Evolutionary conservation across 2,797 vertebrate species (phyloP).

Genomic region (Acanthis flammea): DNA sequence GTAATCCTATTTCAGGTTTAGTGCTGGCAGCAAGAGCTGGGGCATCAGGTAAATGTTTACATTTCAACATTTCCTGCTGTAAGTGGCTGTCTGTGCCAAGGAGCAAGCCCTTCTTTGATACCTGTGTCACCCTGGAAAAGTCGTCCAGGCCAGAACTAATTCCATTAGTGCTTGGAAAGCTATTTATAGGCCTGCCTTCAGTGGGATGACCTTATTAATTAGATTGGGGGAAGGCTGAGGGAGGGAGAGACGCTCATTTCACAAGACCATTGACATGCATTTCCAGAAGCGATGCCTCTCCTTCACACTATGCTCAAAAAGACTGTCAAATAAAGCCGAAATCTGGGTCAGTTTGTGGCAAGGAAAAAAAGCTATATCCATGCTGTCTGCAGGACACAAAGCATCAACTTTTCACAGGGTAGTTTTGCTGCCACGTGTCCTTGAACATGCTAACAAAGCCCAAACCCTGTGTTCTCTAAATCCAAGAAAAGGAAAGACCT

Average conservation of each 20-base stretch:
- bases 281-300: not conserved
- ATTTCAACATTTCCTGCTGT: conserved; percentile 3
- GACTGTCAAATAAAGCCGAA: not conserved
- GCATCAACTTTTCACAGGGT: not conserved
- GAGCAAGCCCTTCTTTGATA: not conserved
- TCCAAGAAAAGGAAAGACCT: not conserved
- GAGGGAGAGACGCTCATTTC: not conserved
- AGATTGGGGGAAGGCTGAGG: not conserved
- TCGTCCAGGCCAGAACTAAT: conserved; percentile 55
- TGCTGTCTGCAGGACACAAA: not conserved
- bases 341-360: conserved; percentile 13
- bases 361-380: not conserved
- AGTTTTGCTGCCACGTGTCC: not conserved
- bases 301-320: not conserved
- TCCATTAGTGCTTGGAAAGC: conserved; percentile 50
- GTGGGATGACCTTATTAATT: conserved; percentile 37
- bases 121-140: conserved; percentile 52
- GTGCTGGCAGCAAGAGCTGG: not conserved
- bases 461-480: not conserved
- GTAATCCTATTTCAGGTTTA: conserved; percentile 46
- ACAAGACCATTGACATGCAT: not conserved
- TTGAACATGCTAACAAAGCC: accelerated
- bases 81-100: conserved; percentile 1
- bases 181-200: conserved; percentile 45
- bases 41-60: conserved; percentile 22